Conservation (phyloP, 2,888 invertebrate genomes). For the Trachelus tabidus region DNA sequence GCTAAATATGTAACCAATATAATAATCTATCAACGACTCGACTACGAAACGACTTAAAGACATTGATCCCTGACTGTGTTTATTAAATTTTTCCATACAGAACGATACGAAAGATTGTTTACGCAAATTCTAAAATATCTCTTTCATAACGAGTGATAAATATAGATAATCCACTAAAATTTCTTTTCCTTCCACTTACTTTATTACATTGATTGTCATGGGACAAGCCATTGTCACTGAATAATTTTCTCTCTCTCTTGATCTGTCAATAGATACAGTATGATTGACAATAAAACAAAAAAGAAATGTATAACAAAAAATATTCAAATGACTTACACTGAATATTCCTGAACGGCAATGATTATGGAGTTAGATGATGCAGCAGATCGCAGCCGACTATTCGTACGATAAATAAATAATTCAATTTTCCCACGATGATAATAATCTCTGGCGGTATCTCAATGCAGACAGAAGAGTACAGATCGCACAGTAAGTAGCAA, state of each 20-base stretch:
- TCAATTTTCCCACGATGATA: neutral
- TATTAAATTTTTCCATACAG: neutral
- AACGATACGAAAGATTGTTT: neutral
- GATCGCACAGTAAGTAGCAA: neutral
- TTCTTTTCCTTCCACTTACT: neutral
- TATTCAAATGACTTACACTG: neutral
- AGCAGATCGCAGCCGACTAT: neutral
- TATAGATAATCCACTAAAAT: neutral
- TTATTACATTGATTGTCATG: neutral
- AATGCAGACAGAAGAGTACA: neutral
- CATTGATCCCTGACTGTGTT: neutral
- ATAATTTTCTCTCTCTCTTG: neutral
- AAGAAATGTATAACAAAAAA: neutral
- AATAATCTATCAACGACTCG: neutral
- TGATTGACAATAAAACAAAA: neutral
- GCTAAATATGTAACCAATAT: slow-evolving; percentile 26
- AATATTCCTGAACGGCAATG: neutral
- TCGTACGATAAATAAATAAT: neutral
- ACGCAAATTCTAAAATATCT: neutral
- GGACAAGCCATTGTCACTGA: neutral
- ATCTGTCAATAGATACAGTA: neutral
- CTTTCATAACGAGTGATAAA: neutral
- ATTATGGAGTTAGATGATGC: neutral
- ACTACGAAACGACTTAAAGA: neutral
- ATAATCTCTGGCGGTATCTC: neutral